Evolutionary conservation across 2,113 vertebrate species (phyloP).

Genomic region (Sylvilagus bachmani): DNA sequence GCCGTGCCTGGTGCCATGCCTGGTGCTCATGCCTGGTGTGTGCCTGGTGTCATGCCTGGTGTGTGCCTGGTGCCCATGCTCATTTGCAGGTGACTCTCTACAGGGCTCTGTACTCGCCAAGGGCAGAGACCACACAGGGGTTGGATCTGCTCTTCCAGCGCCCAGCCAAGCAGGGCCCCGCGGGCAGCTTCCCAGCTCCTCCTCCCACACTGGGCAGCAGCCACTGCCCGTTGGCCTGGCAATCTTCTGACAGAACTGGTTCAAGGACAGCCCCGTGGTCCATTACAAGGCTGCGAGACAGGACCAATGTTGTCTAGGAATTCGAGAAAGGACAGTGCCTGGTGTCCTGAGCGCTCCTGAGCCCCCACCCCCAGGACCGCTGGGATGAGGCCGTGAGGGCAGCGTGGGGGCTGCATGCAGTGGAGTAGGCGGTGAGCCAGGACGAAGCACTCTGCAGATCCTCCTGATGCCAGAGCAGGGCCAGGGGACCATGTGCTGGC

Average conservation of each 20-base stretch:
- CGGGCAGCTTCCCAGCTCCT: fast-evolving
- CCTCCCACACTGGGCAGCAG: fast-evolving
- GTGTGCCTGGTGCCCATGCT: no score
- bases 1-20: no score
- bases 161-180: fast-evolving
- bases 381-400: fast-evolving
- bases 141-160: not conserved
- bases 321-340: not conserved
- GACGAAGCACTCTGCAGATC: fast-evolving
- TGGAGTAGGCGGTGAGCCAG: fast-evolving
- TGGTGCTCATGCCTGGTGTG: not conserved
- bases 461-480: not conserved
- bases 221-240: not conserved
- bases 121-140: fast-evolving
- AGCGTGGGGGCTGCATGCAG: fast-evolving
- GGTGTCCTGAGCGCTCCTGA: not conserved
- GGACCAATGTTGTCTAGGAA: not conserved
- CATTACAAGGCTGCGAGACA: not conserved
- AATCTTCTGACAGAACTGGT: not conserved
- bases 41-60: no score
- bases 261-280: not conserved
- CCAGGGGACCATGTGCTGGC: not conserved
- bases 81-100: fast-evolving
- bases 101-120: not conserved
- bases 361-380: not conserved